Conservation (phyloP, 2,888 invertebrate genomes). For the Lycocerus yunnanus region DNA sequence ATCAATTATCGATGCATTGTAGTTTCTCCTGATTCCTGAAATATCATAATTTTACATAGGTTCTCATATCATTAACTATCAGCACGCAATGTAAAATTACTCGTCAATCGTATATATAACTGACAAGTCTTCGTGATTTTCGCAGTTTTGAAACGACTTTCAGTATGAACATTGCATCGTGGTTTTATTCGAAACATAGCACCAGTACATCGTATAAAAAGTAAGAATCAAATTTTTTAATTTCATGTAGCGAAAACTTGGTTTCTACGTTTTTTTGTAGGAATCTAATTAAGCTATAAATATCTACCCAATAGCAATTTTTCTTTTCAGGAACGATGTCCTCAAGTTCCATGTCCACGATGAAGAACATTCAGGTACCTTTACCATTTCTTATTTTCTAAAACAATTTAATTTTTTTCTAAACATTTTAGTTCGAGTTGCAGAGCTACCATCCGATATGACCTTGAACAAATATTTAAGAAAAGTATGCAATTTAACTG, state of each 20-base stretch:
- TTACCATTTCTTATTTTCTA: not conserved
- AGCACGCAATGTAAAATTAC: too few species aligned
- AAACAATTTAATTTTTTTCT: too few species aligned
- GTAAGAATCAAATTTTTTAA: not conserved
- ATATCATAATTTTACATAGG: too few species aligned
- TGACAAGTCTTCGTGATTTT: not conserved
- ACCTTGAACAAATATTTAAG: conserved; percentile 68
- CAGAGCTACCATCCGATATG: conserved; percentile 58
- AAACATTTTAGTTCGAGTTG: conserved; percentile 46
- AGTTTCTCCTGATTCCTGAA: too few species aligned
- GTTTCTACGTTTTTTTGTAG: too few species aligned
- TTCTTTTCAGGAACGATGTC: conserved; percentile 12
- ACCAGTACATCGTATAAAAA: not conserved
- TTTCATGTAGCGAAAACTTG: too few species aligned
- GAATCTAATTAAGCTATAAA: too few species aligned
- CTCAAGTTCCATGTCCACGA: conserved; percentile 31
- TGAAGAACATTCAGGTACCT: conserved; percentile 36
- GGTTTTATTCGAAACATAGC: not conserved
- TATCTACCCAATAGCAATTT: too few species aligned
- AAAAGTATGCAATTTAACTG: conserved; percentile 63
- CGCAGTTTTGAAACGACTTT: not conserved
- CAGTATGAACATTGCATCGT: not conserved
- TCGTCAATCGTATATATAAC: too few species aligned
- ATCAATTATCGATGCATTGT: too few species aligned
- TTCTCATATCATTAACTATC: too few species aligned